phyloP scores from a whole-genome alignment of 2,113 vertebrate genomes.

The Synchiropus splendidus region DNA sequence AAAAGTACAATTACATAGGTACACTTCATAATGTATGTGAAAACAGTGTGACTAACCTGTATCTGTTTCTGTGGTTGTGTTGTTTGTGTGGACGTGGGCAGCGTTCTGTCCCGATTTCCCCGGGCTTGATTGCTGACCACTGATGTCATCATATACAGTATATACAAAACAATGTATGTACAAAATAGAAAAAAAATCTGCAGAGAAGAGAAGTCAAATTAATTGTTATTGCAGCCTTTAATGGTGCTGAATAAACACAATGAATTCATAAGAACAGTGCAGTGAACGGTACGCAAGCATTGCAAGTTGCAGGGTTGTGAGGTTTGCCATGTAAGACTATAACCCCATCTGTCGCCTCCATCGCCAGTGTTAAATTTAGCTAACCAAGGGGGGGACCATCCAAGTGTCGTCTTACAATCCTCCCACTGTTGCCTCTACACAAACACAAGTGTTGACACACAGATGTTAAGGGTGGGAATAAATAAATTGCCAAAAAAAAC shows the following conservation, averaged over 20 bases:
- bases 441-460: constrained; percentile 26
- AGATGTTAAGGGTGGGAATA: background rate
- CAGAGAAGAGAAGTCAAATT: constrained; percentile 18
- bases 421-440: constrained; percentile 22
- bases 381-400: constrained; percentile 39
- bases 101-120: constrained; percentile 81
- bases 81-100: constrained; percentile 73
- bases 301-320: constrained; percentile 20
- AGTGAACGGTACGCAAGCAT: background rate
- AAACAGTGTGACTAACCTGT: constrained; percentile 67
- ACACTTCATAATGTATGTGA: too few species aligned
- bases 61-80: constrained; percentile 89
- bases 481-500: background rate
- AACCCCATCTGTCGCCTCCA: constrained; percentile 48
- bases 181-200: constrained; percentile 97
- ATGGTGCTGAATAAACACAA: background rate
- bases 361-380: constrained; percentile 66
- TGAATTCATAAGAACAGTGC: background rate
- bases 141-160: constrained; percentile 99
- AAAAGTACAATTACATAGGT: too few species aligned
- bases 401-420: constrained; percentile 65
- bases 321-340: constrained; percentile 63
- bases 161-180: constrained; percentile 99
- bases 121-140: constrained; percentile 85
- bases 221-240: background rate